Evolutionary conservation across 2,888 invertebrate genomes (phyloP).

Genomic region (Artemia sinica): DNA sequence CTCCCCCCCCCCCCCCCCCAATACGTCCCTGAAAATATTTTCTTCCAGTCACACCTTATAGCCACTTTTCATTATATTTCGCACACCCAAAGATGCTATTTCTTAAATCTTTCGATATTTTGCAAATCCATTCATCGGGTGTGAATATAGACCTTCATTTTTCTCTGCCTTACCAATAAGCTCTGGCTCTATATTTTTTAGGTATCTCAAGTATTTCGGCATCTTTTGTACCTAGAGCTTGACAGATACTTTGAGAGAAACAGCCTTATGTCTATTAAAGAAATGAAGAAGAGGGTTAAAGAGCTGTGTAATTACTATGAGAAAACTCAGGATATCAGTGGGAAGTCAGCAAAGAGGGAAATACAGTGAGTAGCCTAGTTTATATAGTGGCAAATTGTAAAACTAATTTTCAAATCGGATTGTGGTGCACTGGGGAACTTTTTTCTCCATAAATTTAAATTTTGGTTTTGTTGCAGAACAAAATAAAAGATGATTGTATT

Average conservation of each 20-base stretch:
- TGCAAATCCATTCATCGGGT: too few species aligned
- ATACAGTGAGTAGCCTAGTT: slow-evolving; percentile 29
- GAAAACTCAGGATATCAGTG: slow-evolving; percentile 36
- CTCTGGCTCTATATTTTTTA: slow-evolving; percentile 25
- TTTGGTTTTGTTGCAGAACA: too few species aligned
- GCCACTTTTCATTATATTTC: too few species aligned
- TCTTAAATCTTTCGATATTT: too few species aligned
- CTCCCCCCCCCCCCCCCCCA: too few species aligned
- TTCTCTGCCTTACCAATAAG: too few species aligned
- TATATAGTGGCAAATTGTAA: not conserved
- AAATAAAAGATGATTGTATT: slow-evolving; percentile 11
- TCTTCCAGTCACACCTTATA: too few species aligned
- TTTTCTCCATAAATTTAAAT: too few species aligned
- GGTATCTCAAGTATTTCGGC: slow-evolving; percentile 56
- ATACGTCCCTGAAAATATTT: too few species aligned
- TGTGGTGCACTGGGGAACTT: not conserved
- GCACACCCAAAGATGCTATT: too few species aligned
- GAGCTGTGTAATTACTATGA: slow-evolving; percentile 48
- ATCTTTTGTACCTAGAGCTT: slow-evolving; percentile 57
- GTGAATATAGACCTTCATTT: too few species aligned
- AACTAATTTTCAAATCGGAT: not conserved
- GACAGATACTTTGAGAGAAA: slow-evolving; percentile 53
- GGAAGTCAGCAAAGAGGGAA: slow-evolving; percentile 33
- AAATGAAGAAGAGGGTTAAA: slow-evolving; percentile 41
- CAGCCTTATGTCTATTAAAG: slow-evolving; percentile 38